Evolutionary conservation across 2,113 vertebrate species (phyloP).

Genomic region (Megatriorchis doriae): DNA sequence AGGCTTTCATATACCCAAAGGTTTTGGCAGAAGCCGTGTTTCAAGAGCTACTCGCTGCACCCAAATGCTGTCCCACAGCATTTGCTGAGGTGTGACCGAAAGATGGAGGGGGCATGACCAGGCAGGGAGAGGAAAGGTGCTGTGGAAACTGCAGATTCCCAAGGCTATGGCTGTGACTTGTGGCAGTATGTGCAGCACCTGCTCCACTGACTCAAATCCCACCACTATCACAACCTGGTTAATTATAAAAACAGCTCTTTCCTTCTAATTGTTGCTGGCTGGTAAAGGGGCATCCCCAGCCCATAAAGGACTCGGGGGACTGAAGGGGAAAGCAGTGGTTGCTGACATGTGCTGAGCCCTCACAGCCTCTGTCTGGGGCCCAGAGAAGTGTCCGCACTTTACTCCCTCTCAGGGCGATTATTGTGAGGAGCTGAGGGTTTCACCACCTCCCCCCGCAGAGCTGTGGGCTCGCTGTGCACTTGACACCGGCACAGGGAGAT

Average conservation of each 20-base stretch:
- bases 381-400: conserved; percentile 20
- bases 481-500: background rate
- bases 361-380: background rate
- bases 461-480: background rate
- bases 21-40: background rate
- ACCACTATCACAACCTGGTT: background rate
- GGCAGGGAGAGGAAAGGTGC: background rate
- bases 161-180: background rate
- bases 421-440: background rate
- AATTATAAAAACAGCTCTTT: background rate
- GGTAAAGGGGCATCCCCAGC: background rate
- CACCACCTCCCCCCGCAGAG: conserved; percentile 22
- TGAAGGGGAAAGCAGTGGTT: rapidly evolving
- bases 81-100: background rate
- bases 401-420: conserved; percentile 21
- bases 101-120: background rate
- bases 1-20: background rate
- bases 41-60: background rate
- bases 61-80: background rate
- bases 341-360: background rate
- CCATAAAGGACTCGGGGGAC: background rate
- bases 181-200: background rate
- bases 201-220: background rate
- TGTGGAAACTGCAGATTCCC: background rate
- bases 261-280: background rate